Percentiles rank a stretch among this genome's conserved stretches.
Evolutionary conservation across 2,888 invertebrate genomes (phyloP).

Genomic region (Alloscopus bannaensis): DNA sequence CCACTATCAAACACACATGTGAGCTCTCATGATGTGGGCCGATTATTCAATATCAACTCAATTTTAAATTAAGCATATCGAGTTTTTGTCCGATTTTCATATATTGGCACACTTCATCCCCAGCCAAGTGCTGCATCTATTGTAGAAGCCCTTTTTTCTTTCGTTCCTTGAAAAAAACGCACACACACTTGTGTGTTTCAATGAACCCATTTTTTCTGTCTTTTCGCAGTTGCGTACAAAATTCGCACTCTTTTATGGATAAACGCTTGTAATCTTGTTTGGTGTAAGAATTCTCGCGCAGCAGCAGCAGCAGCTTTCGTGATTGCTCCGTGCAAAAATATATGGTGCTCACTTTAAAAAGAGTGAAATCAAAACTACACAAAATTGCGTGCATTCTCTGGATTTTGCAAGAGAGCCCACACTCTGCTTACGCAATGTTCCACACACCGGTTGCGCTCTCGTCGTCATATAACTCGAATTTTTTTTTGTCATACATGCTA

Average conservation of each 20-base stretch:
- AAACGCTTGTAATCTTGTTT: too few species aligned
- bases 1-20: constrained; percentile 20
- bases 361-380: not conserved
- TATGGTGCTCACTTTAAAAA: constrained; percentile 2
- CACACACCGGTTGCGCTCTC: constrained; percentile 6
- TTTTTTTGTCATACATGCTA: not conserved
- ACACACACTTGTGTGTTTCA: not conserved
- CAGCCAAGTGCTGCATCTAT: not conserved
- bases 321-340: not conserved
- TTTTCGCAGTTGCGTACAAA: too few species aligned
- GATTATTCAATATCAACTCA: constrained; percentile 53
- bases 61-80: constrained; percentile 45
- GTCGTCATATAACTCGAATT: too few species aligned
- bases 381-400: constrained; percentile 36
- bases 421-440: constrained; percentile 30
- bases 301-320: too few species aligned
- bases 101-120: constrained; percentile 33
- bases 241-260: too few species aligned
- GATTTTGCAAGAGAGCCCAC: constrained; percentile 17
- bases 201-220: too few species aligned
- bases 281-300: too few species aligned
- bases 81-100: constrained; percentile 37
- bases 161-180: not conserved
- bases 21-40: too few species aligned
- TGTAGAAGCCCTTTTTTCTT: not conserved